A percentile compares a stretch with the other conserved stretches of the same genome.
Evolutionary conservation across 2,797 vertebrate species (phyloP).

Genomic region (Pantherophis alleghaniensis): DNA sequence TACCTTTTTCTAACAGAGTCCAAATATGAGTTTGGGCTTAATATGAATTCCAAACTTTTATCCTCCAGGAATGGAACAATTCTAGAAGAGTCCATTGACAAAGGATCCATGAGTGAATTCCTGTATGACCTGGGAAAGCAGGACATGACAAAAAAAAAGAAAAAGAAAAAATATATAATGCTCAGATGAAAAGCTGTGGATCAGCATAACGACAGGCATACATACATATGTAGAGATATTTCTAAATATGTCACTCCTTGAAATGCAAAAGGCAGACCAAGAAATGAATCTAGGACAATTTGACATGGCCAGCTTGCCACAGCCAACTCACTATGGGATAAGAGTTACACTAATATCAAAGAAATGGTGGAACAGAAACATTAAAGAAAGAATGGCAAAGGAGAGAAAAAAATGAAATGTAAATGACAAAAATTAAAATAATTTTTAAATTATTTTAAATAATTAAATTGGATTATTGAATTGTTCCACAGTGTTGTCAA

Average conservation of each 20-base stretch:
- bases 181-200: not conserved
- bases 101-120: not conserved
- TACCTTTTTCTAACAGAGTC: conserved; percentile 2
- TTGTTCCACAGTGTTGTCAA: not conserved
- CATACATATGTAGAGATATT: not conserved
- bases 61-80: not conserved
- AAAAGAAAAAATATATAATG: not conserved
- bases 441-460: not conserved
- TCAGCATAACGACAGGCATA: not conserved
- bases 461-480: not conserved
- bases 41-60: not conserved
- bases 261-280: not conserved
- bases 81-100: not conserved
- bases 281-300: not conserved
- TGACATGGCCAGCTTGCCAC: not conserved
- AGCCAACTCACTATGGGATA: not conserved
- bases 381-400: not conserved
- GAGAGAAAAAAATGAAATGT: not conserved
- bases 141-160: not conserved
- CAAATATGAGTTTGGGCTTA: not conserved
- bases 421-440: not conserved
- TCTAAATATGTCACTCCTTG: not conserved
- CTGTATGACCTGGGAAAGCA: not conserved
- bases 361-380: not conserved
- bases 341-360: not conserved